Percentiles rank a stretch among this genome's conserved stretches.
phyloP scores from a whole-genome alignment of 2,113 vertebrate genomes.

The Engraulis encrasicolus region DNA sequence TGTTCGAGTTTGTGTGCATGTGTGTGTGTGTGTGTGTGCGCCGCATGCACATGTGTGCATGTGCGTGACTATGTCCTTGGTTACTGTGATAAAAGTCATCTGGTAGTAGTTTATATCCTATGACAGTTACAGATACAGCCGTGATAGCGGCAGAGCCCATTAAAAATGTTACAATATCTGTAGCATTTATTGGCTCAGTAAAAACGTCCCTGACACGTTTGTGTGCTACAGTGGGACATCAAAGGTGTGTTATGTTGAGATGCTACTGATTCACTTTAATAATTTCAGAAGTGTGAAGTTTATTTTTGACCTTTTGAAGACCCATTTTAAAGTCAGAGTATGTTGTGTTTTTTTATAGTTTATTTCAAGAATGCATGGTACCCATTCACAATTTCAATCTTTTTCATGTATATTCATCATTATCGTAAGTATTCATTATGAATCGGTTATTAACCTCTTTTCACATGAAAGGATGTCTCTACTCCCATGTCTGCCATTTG shows the following conservation, averaged over 20 bases:
- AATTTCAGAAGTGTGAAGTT: too few relatives aligned
- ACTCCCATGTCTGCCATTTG: too few relatives aligned
- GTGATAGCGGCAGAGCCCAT: background rate
- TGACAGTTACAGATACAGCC: background rate
- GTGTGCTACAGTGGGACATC: background rate
- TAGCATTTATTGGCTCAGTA: background rate
- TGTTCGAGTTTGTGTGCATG: background rate
- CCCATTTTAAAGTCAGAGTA: too few relatives aligned
- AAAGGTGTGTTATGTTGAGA: background rate
- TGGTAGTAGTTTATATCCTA: background rate
- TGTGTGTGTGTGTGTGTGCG: slow-evolving; percentile 7
- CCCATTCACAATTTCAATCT: too few relatives aligned
- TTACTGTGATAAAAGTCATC: background rate
- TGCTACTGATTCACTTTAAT: background rate
- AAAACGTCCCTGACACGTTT: background rate
- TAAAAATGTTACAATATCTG: background rate
- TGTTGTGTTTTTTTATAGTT: too few relatives aligned
- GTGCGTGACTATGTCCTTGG: background rate
- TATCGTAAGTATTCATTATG: too few relatives aligned
- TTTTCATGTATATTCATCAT: too few relatives aligned
- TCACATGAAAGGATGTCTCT: too few relatives aligned
- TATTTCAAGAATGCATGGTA: too few relatives aligned
- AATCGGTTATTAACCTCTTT: too few relatives aligned
- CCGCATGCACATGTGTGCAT: background rate
- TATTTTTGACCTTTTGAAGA: background rate